Conservation (phyloP, 2,888 invertebrate species). For the Synergus gifuensis region DNA sequence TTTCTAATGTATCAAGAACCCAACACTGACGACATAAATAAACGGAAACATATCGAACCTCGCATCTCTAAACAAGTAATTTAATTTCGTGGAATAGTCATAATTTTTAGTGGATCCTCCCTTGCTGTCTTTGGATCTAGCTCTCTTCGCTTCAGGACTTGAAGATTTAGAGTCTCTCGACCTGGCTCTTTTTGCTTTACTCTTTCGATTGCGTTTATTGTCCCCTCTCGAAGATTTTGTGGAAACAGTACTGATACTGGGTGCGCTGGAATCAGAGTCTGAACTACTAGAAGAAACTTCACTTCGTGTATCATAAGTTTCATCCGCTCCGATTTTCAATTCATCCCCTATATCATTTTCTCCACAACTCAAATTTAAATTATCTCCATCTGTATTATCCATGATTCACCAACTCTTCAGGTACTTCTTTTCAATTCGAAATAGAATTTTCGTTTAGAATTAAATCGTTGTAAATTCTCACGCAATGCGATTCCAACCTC, state of each 20-base stretch:
- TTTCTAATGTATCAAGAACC: neutral
- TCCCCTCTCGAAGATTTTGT: constrained; percentile 81
- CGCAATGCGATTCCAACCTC: constrained; percentile 54
- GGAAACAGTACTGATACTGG: constrained; percentile 89
- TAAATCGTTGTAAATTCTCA: constrained; percentile 50
- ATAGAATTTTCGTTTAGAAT: constrained; percentile 48
- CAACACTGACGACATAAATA: constrained; percentile 9
- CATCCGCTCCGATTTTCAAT: constrained; percentile 87
- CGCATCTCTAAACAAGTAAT: constrained; percentile 96
- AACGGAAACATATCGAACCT: constrained; percentile 72
- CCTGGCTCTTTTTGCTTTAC: constrained; percentile 69
- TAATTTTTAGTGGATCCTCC: constrained; percentile 81
- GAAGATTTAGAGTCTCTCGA: constrained; percentile 73
- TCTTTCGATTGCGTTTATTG: constrained; percentile 72
- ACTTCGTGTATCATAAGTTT: constrained; percentile 90
- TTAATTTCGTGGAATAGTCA: constrained; percentile 92
- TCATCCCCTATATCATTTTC: constrained; percentile 87
- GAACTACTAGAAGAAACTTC: constrained; percentile 92
- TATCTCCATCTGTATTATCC: constrained; percentile 67
- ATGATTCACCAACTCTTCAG: constrained; percentile 51
- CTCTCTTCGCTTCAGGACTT: constrained; percentile 75
- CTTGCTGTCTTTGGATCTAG: constrained; percentile 74
- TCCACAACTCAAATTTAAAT: constrained; percentile 72
- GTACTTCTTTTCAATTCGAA: constrained; percentile 49
- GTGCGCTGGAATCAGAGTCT: constrained; percentile 82